A percentile compares a stretch with the other conserved stretches of the same genome.
Conservation (phyloP, 2,888 invertebrate genomes). For the Rhagium mordax region DNA sequence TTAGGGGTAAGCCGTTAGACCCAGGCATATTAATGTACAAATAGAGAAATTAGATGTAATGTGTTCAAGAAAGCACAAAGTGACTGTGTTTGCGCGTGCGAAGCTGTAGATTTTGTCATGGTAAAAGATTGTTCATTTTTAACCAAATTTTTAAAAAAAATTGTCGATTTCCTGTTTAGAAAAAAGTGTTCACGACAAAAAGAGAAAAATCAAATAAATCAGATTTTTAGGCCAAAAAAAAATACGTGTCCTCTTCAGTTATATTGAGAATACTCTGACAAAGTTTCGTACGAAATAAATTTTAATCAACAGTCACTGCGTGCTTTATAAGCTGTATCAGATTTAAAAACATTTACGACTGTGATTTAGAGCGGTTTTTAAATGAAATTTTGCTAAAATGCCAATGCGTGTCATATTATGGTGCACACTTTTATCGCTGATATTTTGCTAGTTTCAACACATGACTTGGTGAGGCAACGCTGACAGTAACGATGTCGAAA, state of each 20-base stretch:
- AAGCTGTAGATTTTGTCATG: too few relatives aligned
- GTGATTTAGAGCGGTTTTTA: constrained; percentile 27
- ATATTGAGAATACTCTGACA: too few relatives aligned
- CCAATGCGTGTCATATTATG: constrained; percentile 35
- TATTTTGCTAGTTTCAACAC: neutral
- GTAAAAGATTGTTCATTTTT: too few relatives aligned
- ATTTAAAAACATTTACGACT: constrained; percentile 19
- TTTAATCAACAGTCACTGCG: constrained; percentile 2
- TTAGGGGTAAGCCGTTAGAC: neutral
- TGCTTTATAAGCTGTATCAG: constrained; percentile 9
- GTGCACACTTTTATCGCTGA: constrained; percentile 11
- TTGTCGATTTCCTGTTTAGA: too few relatives aligned
- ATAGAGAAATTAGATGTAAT: constrained; percentile 16
- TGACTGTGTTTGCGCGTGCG: constrained; percentile 6
- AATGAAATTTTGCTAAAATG: constrained; percentile 35
- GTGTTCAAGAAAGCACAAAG: constrained; percentile 19
- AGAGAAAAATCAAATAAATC: too few relatives aligned
- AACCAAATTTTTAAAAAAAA: too few relatives aligned
- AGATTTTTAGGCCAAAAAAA: too few relatives aligned
- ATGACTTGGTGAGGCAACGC: neutral
- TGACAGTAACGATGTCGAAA: neutral
- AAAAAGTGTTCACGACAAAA: too few relatives aligned
- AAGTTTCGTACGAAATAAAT: too few relatives aligned
- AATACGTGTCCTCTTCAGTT: too few relatives aligned
- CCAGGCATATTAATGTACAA: constrained; percentile 25